Base-by-base conservation (phyloP, 2,797 vertebrate genomes). In the Otolemur crassicaudatus region DNA sequence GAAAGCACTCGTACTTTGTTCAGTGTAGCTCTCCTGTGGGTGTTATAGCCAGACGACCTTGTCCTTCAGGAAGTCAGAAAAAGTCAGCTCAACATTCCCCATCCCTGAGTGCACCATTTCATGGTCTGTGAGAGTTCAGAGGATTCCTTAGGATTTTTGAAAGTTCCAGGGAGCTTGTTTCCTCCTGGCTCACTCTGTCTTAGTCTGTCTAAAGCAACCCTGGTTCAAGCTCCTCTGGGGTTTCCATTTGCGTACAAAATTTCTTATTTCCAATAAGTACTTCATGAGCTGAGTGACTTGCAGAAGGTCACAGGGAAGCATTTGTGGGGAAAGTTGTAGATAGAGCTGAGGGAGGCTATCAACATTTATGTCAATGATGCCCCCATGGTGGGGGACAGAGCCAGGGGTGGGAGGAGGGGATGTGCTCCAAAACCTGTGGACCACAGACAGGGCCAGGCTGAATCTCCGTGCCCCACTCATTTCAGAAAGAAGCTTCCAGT, bases 241-340 rank as follows among this genome's bases (percentile, higher is more conserved):
- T 79, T 93, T 93, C 56, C 37, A 86, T 53, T 69, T 84, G 9
- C 40, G 34, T 81, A 19, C 40, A 88, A 70, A 94, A 94, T 9
- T 37, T 82, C 67, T 43, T 92, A 10, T 93, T 90, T 91, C 70
- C 27, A 84, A 20, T 11, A 89, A 65, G 17, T 34, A 23, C 65
- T 79, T 63, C 12, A 56, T 27, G 40, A 89, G 34, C 69, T 56
- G 43, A 82, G 46, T 56, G 40, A 53, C 9, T 23, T 19, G 20
- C 29, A 84, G 11, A 63, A 53, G 60, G 31, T 40, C 9, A 23
- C 13, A 10, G 23, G 73, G n/a, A 37, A 61, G 67, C 12, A 40
- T 23, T 17, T 19, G 11, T 23, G 29, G 34, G 40, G 13, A 46
- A 67, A 83, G 17, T 17, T 58, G 34, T 37, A 82, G 76, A 56